Conservation (phyloP, 64 coral and sea anemone species). For the Acropora yongei region DNA sequence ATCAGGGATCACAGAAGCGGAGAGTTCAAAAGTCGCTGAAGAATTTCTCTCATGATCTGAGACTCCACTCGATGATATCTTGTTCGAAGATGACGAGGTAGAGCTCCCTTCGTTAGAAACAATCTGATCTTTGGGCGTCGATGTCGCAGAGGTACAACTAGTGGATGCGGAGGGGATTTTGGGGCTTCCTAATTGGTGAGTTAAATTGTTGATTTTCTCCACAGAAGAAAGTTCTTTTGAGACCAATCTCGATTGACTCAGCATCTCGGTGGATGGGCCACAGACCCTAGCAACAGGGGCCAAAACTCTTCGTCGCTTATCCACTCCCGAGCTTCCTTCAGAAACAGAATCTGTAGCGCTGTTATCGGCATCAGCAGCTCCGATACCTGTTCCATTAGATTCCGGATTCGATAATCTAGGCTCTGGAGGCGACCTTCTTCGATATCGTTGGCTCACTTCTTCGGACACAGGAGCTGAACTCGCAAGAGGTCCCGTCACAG, state of each 20-base stretch:
- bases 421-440: background rate
- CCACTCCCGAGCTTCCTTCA: background rate
- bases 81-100: slow-evolving; percentile 14
- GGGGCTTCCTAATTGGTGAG: background rate
- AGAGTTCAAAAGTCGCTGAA: background rate
- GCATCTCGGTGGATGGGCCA: background rate
- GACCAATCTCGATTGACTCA: background rate
- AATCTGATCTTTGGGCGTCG: background rate
- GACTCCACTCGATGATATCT: slow-evolving; percentile 33
- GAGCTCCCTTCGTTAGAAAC: slow-evolving; percentile 28
- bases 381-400: background rate
- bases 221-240: background rate
- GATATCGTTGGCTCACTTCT: background rate
- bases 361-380: background rate
- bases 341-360: background rate
- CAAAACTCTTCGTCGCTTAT: background rate
- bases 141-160: background rate
- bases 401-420: slow-evolving; percentile 6
- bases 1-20: background rate
- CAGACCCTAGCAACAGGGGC: background rate
- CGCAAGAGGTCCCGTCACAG: background rate
- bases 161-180: background rate
- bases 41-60: background rate
- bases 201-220: background rate
- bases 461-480: background rate